Conservation (phyloP, 2,113 vertebrate genomes). For the Callithrix jacchus region DNA sequence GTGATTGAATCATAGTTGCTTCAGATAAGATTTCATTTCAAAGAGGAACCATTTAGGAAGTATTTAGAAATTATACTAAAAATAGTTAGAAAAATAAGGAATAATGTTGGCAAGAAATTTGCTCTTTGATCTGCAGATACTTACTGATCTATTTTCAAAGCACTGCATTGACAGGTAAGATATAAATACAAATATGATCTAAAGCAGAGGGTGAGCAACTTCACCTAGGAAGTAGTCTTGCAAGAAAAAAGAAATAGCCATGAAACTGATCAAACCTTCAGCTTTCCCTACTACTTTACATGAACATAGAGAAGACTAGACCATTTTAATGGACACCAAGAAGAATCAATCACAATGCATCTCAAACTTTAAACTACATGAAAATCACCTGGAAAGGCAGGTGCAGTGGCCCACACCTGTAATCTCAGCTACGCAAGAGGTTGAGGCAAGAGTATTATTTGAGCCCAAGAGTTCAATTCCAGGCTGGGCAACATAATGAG, state of each 20-base stretch:
- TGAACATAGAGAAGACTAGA: not conserved
- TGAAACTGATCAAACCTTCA: not conserved
- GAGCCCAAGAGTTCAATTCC: too few species aligned
- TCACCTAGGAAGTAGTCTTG: not conserved
- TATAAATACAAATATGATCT: not conserved
- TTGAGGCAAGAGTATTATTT: too few species aligned
- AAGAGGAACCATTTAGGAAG: not conserved
- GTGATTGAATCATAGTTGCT: not conserved
- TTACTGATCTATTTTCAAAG: not conserved
- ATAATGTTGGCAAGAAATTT: not conserved
- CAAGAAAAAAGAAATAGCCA: not conserved
- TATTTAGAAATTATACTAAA: not conserved
- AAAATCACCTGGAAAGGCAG: not conserved
- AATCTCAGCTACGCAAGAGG: too few species aligned
- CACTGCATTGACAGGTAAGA: not conserved
- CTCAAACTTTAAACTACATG: not conserved
- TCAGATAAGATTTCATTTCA: conserved; percentile 27
- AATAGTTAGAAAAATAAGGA: not conserved
- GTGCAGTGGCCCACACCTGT: too few species aligned
- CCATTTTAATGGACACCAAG: not conserved
- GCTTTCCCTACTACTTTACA: not conserved
- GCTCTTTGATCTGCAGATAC: not conserved
- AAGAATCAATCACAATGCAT: not conserved
- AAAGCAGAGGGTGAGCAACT: not conserved
- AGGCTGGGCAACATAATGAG: too few species aligned